Conservation (phyloP, 2,113 vertebrate species). For the Gymnogyps californianus region DNA sequence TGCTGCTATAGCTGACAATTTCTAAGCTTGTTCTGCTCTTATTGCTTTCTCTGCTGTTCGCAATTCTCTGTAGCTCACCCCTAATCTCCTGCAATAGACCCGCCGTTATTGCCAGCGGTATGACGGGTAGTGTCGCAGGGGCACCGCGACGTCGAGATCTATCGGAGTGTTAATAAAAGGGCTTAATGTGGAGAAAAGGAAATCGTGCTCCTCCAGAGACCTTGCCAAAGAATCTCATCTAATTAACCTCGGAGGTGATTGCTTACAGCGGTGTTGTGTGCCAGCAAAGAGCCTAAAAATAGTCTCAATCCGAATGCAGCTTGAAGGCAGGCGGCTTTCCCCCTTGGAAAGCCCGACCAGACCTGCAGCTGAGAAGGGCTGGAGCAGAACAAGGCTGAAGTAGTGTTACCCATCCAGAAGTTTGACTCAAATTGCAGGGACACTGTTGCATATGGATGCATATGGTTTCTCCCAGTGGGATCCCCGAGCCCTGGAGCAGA, state of each 20-base stretch:
- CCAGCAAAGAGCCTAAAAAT: not conserved
- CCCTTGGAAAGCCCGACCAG: not conserved
- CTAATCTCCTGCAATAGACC: not conserved
- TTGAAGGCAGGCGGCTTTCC: not conserved
- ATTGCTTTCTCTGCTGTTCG: not conserved
- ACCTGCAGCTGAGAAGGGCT: not conserved
- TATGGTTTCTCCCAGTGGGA: not conserved
- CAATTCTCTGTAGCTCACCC: not conserved
- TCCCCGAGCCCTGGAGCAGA: not conserved
- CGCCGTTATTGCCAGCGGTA: rapidly evolving
- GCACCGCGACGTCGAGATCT: rapidly evolving
- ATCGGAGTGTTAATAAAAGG: not conserved
- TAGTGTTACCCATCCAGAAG: not conserved
- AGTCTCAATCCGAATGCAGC: not conserved
- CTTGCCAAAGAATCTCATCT: not conserved
- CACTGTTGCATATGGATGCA: rapidly evolving
- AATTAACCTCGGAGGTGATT: not conserved
- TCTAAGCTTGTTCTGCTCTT: not conserved
- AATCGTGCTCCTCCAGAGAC: not conserved
- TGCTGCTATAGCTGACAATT: not conserved
- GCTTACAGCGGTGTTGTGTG: not conserved
- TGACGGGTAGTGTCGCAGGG: rapidly evolving
- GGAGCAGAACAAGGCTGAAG: not conserved
- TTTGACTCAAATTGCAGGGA: not conserved
- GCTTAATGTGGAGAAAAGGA: not conserved